Percentiles rank a stretch among this genome's conserved stretches.
Evolutionary conservation across 2,888 invertebrate genomes (phyloP).

Genomic region (Microplitis deprimator): DNA sequence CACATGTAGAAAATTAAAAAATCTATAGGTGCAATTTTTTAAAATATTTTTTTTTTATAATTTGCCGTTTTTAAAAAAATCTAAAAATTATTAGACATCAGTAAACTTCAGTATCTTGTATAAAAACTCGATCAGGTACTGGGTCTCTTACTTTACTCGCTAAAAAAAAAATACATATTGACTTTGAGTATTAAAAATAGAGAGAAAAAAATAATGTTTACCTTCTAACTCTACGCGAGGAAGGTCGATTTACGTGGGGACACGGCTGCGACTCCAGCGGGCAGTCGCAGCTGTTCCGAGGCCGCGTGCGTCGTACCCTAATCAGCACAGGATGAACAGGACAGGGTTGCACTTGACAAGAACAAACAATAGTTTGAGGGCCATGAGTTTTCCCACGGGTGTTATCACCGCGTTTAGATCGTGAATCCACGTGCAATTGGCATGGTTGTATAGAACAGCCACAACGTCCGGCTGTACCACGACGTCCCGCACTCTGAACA

Average conservation of each 20-base stretch:
- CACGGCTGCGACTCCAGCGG: slow-evolving; percentile 64
- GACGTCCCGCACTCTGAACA: slow-evolving; percentile 67
- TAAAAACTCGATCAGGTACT: too few species aligned
- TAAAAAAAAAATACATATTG: slow-evolving; percentile 16
- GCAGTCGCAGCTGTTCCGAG: slow-evolving; percentile 63
- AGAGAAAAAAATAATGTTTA: slow-evolving; percentile 51
- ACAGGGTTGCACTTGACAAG: slow-evolving; percentile 67
- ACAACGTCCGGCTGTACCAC: slow-evolving; percentile 62
- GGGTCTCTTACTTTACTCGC: too few species aligned
- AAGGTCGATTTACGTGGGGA: slow-evolving; percentile 56
- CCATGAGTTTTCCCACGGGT: slow-evolving; percentile 59
- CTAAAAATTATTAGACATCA: too few species aligned
- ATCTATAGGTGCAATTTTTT: too few species aligned
- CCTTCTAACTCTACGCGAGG: slow-evolving; percentile 60
- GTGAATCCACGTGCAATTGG: slow-evolving; percentile 68
- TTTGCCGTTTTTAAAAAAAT: too few species aligned
- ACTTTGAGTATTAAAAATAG: slow-evolving; percentile 9
- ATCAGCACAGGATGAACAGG: slow-evolving; percentile 68
- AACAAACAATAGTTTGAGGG: slow-evolving; percentile 68
- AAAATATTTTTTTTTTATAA: too few species aligned
- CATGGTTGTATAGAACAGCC: slow-evolving; percentile 65
- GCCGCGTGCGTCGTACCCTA: slow-evolving; percentile 63
- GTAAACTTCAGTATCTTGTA: too few species aligned
- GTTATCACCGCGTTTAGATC: slow-evolving; percentile 58
- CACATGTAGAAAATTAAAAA: too few species aligned